Evolutionary conservation across 2,113 vertebrate species (phyloP).

Genomic region (Canis aureus): DNA sequence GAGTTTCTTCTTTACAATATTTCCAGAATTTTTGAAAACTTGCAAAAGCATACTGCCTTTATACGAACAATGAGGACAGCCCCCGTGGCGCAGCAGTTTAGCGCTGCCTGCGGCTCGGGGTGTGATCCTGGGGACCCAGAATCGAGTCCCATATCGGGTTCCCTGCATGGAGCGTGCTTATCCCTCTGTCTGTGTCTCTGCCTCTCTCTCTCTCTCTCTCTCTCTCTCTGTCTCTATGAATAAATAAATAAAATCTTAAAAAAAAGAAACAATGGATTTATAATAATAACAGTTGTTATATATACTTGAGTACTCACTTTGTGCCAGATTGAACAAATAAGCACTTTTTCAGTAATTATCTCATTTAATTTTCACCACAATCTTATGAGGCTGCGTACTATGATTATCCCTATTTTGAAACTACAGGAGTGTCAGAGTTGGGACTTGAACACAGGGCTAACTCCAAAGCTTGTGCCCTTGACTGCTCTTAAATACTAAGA

Average conservation of each 20-base stretch:
- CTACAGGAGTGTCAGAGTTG: not conserved
- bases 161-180: not conserved
- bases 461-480: not conserved
- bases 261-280: not conserved
- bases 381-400: not conserved
- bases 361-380: not conserved
- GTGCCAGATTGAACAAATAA: slow-evolving; percentile 1
- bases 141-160: not conserved
- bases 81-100: no score
- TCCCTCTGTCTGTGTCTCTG: not conserved
- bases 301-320: not conserved
- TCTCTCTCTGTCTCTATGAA: not conserved
- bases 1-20: not conserved
- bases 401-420: not conserved
- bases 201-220: not conserved
- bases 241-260: not conserved
- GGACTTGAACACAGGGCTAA: not conserved
- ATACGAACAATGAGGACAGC: not conserved
- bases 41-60: not conserved
- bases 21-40: slow-evolving; percentile 29
- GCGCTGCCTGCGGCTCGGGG: no score
- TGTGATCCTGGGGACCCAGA: not conserved
- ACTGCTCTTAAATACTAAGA: not conserved
- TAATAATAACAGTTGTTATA: not conserved
- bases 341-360: not conserved